Base-by-base conservation (phyloP, 2,797 vertebrate species). In the Poeciliopsis infans region DNA sequence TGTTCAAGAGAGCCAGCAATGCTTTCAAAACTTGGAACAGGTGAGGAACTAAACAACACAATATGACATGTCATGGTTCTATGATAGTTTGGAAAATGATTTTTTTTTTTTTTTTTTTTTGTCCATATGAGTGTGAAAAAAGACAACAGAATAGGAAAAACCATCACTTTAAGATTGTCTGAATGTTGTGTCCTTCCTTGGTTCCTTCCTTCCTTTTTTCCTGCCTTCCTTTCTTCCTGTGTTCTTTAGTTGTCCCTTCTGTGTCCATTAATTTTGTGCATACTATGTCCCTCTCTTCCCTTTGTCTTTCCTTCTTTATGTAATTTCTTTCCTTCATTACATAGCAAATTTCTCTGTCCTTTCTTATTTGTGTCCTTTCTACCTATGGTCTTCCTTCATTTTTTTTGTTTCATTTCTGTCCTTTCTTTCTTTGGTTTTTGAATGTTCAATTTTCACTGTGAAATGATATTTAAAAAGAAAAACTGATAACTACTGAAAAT, bases 11-110 rank as follows among this genome's bases (percentile, higher is more conserved):
- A 88, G 98, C 98, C 74, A 99, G 98, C 94, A 99, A 99, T 1
- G 98, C 98, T 12, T 99, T 99, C 93, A 99, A 99, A 93, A 99
- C 98, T 0, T 99, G 98, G 98, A 99, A 99, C 91, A 96, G 98
- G 98, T 95, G 73, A 83, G 43, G 61, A 55, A 47, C 47, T 4
- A 57, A 74, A 43, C 23, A 28, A 7, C 13, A 57, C 25, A 41
- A n/a, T 28, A 55, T 13, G 7, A 4, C 33, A 68, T 25, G 7
- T 25, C 61, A 66, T 15, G 7, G 36, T 41, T 20, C n/a, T 7
- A 68, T 39, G 41, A 41, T 25, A 43, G 39, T 25, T 39, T 69
- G 39, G 39, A 69, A 69, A 64, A 64, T 36, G 1, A 36, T 20
- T 16, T 18, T 20, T 36, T 31, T 31, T 20, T 16, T 18, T 20